Evolutionary conservation across 2,113 vertebrate species (phyloP).

Genomic region (Tachysurus fulvidraco): DNA sequence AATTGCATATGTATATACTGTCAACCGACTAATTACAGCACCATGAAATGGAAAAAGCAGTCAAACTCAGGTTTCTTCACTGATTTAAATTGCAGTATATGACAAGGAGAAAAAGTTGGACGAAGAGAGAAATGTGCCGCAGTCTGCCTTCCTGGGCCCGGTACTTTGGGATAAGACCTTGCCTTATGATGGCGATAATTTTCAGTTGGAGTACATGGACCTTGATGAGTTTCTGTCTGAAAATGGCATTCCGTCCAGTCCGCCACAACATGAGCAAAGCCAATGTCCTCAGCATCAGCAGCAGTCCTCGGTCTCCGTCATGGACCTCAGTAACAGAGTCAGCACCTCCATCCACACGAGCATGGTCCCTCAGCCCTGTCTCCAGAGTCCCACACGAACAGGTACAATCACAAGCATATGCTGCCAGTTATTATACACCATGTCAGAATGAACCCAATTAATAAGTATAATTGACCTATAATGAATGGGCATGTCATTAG

Average conservation of each 20-base stretch:
- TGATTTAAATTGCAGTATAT: conserved; percentile 71
- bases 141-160: conserved; percentile 88
- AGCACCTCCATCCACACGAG: conserved; percentile 77
- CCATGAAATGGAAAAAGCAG: background rate
- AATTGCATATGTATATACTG: background rate
- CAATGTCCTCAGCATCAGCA: conserved; percentile 75
- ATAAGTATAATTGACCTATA: background rate
- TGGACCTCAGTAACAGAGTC: conserved; percentile 85
- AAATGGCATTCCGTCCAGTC: conserved; percentile 88
- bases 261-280: conserved; percentile 78
- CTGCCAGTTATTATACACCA: background rate
- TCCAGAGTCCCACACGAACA: conserved; percentile 82
- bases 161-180: conserved; percentile 93
- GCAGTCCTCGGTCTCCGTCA: conserved; percentile 77
- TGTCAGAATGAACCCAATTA: background rate
- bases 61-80: background rate
- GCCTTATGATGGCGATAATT: conserved; percentile 87
- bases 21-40: background rate
- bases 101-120: conserved; percentile 85
- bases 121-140: conserved; percentile 81
- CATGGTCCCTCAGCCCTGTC: conserved; percentile 79
- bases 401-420: conserved; percentile 65
- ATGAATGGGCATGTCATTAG: background rate
- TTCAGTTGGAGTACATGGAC: conserved; percentile 94
- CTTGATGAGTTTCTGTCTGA: conserved; percentile 90